These are phyloP conservation scores for Valencia hispanica DNA, from an alignment of 2,797 vertebrate species.

Conservation along the genomic window DNA sequence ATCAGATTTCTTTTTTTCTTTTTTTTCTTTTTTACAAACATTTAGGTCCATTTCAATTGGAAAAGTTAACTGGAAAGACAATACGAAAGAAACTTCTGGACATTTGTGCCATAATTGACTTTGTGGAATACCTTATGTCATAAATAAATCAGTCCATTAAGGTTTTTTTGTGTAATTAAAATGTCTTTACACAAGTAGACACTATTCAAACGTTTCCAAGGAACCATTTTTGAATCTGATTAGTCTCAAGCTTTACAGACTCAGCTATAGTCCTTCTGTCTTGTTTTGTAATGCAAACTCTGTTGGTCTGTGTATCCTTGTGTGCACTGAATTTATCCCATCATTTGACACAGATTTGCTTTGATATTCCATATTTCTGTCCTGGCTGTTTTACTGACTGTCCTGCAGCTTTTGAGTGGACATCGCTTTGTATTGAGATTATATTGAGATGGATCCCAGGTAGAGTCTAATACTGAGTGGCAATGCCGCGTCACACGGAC, in stretches of 20 bases:
- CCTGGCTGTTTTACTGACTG: conserved; percentile 49
- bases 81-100: background rate
- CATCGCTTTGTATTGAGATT: conserved; percentile 72
- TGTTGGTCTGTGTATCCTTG: conserved; percentile 12
- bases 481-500: conserved; percentile 51
- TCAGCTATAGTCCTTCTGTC: conserved; percentile 6
- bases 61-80: background rate
- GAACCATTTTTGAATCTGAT: conserved; percentile 2
- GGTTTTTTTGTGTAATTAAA: conserved; percentile 14
- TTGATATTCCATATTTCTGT: conserved; percentile 53
- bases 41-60: background rate
- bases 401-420: conserved; percentile 65
- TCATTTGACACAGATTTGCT: conserved; percentile 44
- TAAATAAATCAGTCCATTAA: background rate
- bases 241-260: conserved; percentile 9
- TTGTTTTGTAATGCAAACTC: conserved; percentile 14
- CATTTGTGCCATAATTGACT: background rate
- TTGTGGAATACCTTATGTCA: background rate
- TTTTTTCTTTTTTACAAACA: background rate
- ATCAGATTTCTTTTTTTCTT: too few species aligned
- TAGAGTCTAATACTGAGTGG: conserved; percentile 76
- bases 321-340: conserved; percentile 16
- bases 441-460: conserved; percentile 71
- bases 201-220: conserved; percentile 2
- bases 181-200: conserved; percentile 21